Conservation (phyloP, 1,140 invertebrate species). For the Drosophila carrolli region DNA sequence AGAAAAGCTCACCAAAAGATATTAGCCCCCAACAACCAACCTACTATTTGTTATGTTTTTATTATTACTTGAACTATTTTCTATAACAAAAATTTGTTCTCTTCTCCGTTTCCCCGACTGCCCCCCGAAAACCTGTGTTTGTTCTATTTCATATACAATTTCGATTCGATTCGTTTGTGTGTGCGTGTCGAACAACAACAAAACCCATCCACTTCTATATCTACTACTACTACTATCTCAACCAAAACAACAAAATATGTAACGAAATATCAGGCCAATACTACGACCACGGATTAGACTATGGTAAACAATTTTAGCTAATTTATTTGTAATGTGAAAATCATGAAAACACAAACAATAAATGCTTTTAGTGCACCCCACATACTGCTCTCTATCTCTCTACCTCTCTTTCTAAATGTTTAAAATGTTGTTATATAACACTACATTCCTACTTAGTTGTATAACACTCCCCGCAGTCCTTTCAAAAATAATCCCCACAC, state of each 20-base stretch:
- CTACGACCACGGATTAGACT: conserved; percentile 95
- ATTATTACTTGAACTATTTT: conserved; percentile 40
- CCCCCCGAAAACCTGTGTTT: conserved; percentile 38
- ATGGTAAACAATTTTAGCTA: conserved; percentile 90
- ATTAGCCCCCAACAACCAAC: not conserved
- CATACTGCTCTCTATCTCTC: conserved; percentile 1
- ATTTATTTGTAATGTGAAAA: conserved; percentile 74
- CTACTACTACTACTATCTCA: conserved; percentile 53
- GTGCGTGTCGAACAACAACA: conserved; percentile 55
- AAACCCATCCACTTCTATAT: conserved; percentile 40
- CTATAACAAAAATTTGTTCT: conserved; percentile 49
- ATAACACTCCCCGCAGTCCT: conserved; percentile 26
- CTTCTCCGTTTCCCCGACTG: conserved; percentile 16
- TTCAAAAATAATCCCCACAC: conserved; percentile 30
- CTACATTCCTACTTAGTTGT: conserved; percentile 17
- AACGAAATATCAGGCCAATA: conserved; percentile 88
- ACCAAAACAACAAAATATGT: conserved; percentile 41
- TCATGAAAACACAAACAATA: conserved; percentile 31
- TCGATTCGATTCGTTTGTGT: conserved; percentile 58
- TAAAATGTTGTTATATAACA: conserved; percentile 53
- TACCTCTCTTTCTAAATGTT: conserved; percentile 1
- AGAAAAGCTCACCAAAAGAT: conserved; percentile 47
- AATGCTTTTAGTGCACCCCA: conserved; percentile 64
- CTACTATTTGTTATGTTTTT: conserved; percentile 20
- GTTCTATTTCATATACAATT: conserved; percentile 53